Base-by-base conservation (phyloP, 1,140 invertebrate species). In the Elysia chlorotica region DNA sequence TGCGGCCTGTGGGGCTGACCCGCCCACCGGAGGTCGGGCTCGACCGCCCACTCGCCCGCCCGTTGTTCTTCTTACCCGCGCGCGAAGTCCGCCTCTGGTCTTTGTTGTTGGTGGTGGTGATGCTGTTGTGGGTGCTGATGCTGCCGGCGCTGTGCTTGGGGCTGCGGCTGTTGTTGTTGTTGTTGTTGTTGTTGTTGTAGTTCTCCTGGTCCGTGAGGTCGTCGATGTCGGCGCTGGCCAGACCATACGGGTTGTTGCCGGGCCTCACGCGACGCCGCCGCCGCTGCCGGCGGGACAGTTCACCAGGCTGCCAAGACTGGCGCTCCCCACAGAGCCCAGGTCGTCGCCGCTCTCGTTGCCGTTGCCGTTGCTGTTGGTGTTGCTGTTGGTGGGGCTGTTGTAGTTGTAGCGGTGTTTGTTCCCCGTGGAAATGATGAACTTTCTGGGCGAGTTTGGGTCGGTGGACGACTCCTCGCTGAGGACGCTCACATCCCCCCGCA, bases 401-500 rank as follows among this genome's bases (percentile, higher is more conserved):
- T 41, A 23, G 63, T 41, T 48, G 2, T 25, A 14, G 30, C 48
- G 21, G 23, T 30, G 31, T 19, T 61, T 56, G 30, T 65, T 62
- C 23, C 25, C 28, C 65, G 37, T 73, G 63, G 31, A 35, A 73
- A 74, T 73, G 71, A 76, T 71, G 63, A 74, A 71, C 5, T 48
- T 67, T 28, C 25, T 48, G 25, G 67, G 62, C 6, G 65, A 33
- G 61, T 65, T 67, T 23, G 61, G 37, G 38, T 73, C 66, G 35
- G 53, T 57, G 6, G 35, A 33, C 31, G 57, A 17, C 19, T 53
- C 28, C 10, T 73, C 69, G 63, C 62, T 77, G 10, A 73, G 41
- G 25, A 79, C 73, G 19, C 65, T 74, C 21, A 79, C 70, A 38
- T 79, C 73, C 6, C 78, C 78, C 28, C 70, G 75, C 1, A 79